Conservation (phyloP, 2,888 invertebrate species). For the Nomada lathburiana region DNA sequence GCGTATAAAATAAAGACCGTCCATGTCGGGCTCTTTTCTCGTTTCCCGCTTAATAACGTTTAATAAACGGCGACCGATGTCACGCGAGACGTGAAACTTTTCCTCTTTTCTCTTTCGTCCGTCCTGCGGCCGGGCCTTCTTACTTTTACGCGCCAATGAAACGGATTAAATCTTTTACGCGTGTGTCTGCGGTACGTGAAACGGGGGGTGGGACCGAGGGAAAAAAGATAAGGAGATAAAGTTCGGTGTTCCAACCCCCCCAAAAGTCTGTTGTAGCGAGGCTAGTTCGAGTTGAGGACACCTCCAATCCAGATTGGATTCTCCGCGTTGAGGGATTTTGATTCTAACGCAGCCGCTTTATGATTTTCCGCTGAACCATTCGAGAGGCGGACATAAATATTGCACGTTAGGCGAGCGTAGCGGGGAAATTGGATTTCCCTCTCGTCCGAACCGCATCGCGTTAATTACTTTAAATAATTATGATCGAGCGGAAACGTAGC, state of each 20-base stretch:
- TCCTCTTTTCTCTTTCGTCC: constrained; percentile 9
- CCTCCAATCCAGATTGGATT: neutral
- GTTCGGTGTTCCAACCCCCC: constrained; percentile 8
- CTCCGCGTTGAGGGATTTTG: neutral
- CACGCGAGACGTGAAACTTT: constrained; percentile 57
- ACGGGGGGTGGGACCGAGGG: constrained; percentile 3
- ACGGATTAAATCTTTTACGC: constrained; percentile 73
- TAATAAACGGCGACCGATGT: constrained; percentile 74
- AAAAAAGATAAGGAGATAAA: constrained; percentile 14
- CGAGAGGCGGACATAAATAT: neutral
- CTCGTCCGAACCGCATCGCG: constrained; percentile 18
- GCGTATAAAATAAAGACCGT: constrained; percentile 78
- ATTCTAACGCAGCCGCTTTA: neutral
- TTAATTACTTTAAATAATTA: constrained; percentile 59
- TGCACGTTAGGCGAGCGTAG: neutral
- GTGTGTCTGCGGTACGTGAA: constrained; percentile 34
- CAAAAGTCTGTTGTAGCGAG: neutral
- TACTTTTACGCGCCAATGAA: constrained; percentile 68
- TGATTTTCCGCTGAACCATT: neutral
- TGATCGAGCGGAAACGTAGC: constrained; percentile 49
- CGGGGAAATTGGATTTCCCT: constrained; percentile 14
- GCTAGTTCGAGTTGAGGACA: constrained; percentile 2
- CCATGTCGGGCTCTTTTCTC: constrained; percentile 68
- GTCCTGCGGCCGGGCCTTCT: constrained; percentile 9
- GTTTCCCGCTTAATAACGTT: constrained; percentile 76